These are phyloP conservation scores for Haemorhous mexicanus DNA, from an alignment of 2,113 vertebrate species.

Conservation along the genomic window DNA sequence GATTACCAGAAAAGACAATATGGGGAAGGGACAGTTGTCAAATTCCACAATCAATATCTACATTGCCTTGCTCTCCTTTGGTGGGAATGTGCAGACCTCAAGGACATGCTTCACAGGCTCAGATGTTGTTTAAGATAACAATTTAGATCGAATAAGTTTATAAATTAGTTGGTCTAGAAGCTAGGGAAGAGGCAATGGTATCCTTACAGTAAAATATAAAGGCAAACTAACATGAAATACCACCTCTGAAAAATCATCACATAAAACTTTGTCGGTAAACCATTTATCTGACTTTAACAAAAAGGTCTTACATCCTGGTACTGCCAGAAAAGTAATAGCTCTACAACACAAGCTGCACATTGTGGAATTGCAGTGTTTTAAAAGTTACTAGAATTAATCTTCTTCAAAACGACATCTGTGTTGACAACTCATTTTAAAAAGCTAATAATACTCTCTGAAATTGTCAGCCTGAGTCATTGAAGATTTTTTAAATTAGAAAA, in stretches of 20 bases:
- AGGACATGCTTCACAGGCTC: not conserved
- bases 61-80: not conserved
- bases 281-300: not conserved
- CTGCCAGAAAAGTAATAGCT: not conserved
- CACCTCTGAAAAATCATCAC: not conserved
- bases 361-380: not conserved
- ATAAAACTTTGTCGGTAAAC: not conserved
- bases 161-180: not conserved
- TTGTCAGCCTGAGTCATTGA: not conserved
- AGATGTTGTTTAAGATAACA: not conserved
- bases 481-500: conserved; percentile 15
- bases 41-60: not conserved
- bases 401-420: not conserved
- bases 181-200: not conserved
- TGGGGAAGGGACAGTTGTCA: not conserved
- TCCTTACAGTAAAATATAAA: not conserved
- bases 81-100: not conserved
- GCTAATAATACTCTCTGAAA: not conserved
- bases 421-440: conserved; percentile 27
- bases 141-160: not conserved
- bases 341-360: not conserved
- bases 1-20: not conserved
- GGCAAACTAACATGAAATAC: not conserved
- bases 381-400: not conserved
- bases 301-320: not conserved